These are phyloP conservation scores for Nesoenas mayeri DNA, from an alignment of 2,113 vertebrate genomes.

Conservation along the genomic window DNA sequence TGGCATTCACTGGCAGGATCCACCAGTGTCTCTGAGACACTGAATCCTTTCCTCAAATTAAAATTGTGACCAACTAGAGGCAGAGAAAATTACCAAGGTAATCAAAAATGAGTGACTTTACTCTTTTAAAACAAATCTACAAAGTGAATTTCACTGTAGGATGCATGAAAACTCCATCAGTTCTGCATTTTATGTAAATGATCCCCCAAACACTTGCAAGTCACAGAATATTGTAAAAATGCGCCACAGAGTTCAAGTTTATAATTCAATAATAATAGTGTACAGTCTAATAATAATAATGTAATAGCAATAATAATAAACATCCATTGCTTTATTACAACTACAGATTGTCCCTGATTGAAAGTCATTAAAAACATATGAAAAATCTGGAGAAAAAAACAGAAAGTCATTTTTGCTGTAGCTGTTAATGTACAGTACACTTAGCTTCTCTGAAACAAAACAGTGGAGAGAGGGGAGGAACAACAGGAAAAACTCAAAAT, in stretches of 20 bases:
- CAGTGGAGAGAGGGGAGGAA: neutral
- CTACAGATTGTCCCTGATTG: slow-evolving; percentile 27
- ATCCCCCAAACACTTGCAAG: slow-evolving; percentile 24
- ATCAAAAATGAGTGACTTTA: slow-evolving; percentile 39
- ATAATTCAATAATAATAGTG: slow-evolving; percentile 44
- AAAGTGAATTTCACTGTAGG: slow-evolving; percentile 27
- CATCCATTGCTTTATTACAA: slow-evolving; percentile 18
- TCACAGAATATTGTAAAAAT: slow-evolving; percentile 36
- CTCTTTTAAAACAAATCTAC: slow-evolving; percentile 30
- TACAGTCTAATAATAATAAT: slow-evolving; percentile 46
- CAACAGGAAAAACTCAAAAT: slow-evolving; percentile 12
- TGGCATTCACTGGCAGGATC: slow-evolving; percentile 56
- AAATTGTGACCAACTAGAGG: slow-evolving; percentile 63
- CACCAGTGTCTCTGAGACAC: slow-evolving; percentile 31
- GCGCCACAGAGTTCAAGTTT: slow-evolving; percentile 15
- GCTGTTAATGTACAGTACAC: neutral
- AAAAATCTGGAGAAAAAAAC: neutral
- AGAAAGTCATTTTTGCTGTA: neutral
- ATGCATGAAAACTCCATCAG: slow-evolving; percentile 2
- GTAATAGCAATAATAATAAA: slow-evolving; percentile 44
- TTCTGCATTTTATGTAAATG: neutral
- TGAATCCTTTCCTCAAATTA: slow-evolving; percentile 31
- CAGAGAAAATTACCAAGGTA: slow-evolving; percentile 50
- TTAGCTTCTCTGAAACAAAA: slow-evolving; percentile 1
- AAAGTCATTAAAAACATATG: slow-evolving; percentile 30